Evolutionary conservation across 2,888 invertebrate genomes (phyloP), one percentile per base, ranked within the genome.

Genomic region (Parnassius mnemosyne): DNA sequence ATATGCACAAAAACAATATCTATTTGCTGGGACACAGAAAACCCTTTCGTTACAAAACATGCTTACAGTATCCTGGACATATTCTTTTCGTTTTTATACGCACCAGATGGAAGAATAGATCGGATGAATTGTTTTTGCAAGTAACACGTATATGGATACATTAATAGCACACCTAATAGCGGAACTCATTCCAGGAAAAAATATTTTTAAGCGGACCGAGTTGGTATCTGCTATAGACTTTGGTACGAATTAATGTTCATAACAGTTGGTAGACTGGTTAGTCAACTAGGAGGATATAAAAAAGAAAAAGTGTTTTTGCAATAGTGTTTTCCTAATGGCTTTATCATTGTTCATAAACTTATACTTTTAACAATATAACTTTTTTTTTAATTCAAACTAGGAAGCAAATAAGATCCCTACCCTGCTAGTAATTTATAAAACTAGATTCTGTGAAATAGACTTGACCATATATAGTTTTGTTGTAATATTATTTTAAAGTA

Each of bases 91-190:
- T 53, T 53, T 53, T 53, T 53, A 3, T 53, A 9, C n/a, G 9
- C 43, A 42, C 16, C 52, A 42, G 43, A 43, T 43, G 43, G 10
- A 42, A 41, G 53, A 53, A 51, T 25, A 42, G 25, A 41, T 5
- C 34, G 20, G 34, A 53, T 9, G 25, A 42, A 43, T 43, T 13
- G 10, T 53, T 43, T 10, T 3, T 2, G n/a, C 10, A 10, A 49
- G 1, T 46, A 57, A 47, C 43, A 57, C 56, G 2, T 50, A 50
- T 57, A 57, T 50, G 57, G 57, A 50, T 43, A 57, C 42, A 51
- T 16, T 50, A 51, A 57, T 57, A 12, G 12, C 43, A 57, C 16
- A 57, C 20, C 57, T 43, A 20, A 43, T 42, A 20, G 16, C 20
- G 16, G 20, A 10, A 10, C 7, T 25, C 12, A n/a, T 2, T 46